Percentiles rank a stretch among this genome's conserved stretches.
These are phyloP conservation scores for Pyrocephalus nanus DNA, from an alignment of 2,797 vertebrate species.

Conservation along the genomic window DNA sequence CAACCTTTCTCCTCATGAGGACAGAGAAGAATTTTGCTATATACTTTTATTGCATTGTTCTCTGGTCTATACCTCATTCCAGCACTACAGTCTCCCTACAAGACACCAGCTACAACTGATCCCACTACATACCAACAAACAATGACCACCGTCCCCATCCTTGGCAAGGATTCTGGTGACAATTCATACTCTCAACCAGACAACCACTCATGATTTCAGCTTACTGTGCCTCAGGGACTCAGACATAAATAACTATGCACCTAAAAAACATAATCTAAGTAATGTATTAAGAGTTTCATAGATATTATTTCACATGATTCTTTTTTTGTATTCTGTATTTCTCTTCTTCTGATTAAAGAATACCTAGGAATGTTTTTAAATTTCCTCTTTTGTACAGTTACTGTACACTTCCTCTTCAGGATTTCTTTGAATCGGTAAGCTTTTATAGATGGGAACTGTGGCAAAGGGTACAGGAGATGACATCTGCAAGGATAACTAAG, in stretches of 20 bases:
- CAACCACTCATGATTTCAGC: background rate
- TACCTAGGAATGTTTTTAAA: background rate
- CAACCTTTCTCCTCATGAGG: background rate
- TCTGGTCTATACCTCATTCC: background rate
- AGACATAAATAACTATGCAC: background rate
- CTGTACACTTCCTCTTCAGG: background rate
- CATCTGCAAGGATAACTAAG: background rate
- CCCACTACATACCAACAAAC: background rate
- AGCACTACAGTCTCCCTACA: background rate
- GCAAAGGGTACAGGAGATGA: conserved; percentile 26
- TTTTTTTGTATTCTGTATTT: background rate
- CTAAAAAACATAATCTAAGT: background rate
- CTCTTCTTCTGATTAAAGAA: background rate
- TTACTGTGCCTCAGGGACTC: background rate
- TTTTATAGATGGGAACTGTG: conserved; percentile 1
- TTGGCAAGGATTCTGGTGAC: background rate
- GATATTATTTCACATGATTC: background rate
- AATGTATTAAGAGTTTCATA: background rate
- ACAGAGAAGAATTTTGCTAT: background rate
- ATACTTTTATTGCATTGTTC: background rate
- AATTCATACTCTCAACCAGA: background rate
- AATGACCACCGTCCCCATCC: background rate
- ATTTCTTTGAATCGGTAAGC: background rate
- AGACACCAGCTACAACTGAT: background rate
- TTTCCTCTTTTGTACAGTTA: background rate